Conservation (phyloP, 2,888 invertebrate species). For the Subacronicta megacephala region DNA sequence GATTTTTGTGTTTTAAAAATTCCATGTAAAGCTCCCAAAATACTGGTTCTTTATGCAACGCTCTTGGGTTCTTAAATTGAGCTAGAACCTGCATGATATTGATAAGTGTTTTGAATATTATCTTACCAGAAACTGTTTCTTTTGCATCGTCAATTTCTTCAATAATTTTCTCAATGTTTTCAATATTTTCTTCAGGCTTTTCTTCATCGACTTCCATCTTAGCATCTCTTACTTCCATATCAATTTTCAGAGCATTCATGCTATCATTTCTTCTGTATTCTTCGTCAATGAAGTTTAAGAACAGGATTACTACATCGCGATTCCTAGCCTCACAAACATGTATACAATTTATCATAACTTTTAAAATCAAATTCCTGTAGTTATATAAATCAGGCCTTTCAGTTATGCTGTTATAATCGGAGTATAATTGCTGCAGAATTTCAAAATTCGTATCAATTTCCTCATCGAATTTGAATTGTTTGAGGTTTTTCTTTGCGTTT, state of each 20-base stretch:
- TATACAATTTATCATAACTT: slow-evolving; percentile 93
- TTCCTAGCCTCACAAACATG: slow-evolving; percentile 94
- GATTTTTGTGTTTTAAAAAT: slow-evolving; percentile 94
- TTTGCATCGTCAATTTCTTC: slow-evolving; percentile 72
- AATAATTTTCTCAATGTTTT: slow-evolving; percentile 76
- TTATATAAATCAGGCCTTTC: slow-evolving; percentile 93
- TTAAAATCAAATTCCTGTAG: slow-evolving; percentile 95
- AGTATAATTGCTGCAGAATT: slow-evolving; percentile 74
- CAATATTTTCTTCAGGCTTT: slow-evolving; percentile 64
- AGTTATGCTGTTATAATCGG: slow-evolving; percentile 78
- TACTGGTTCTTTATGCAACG: slow-evolving; percentile 93
- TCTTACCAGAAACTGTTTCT: slow-evolving; percentile 79
- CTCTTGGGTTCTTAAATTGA: slow-evolving; percentile 94
- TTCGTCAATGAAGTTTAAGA: slow-evolving; percentile 94
- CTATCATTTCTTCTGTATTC: slow-evolving; percentile 82
- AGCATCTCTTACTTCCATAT: slow-evolving; percentile 89
- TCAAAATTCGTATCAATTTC: slow-evolving; percentile 74
- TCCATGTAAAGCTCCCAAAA: slow-evolving; percentile 94
- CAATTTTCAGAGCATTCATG: slow-evolving; percentile 84
- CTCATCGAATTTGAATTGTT: slow-evolving; percentile 73
- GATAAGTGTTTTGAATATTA: slow-evolving; percentile 88
- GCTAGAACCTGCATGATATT: slow-evolving; percentile 93
- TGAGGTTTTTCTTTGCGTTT: slow-evolving; percentile 79
- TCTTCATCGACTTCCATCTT: slow-evolving; percentile 75
- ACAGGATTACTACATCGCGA: slow-evolving; percentile 93